Conservation (phyloP, 2,113 vertebrate genomes). For the Gopherus flavomarginatus region DNA sequence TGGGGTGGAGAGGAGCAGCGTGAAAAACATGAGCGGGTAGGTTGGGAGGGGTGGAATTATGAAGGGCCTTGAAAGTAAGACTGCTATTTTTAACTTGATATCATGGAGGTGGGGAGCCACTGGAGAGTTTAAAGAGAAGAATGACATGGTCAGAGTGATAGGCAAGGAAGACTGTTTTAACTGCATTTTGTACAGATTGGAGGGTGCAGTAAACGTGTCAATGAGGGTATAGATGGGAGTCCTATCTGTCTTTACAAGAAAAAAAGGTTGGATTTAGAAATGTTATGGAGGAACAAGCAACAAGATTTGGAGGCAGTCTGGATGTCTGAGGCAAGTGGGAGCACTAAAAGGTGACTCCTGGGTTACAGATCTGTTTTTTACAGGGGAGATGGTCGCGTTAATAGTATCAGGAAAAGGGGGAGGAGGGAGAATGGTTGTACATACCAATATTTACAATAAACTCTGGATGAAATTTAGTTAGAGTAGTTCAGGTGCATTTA, state of each 20-base stretch:
- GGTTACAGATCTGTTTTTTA: background rate
- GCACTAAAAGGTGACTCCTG: background rate
- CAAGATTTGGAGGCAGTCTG: accelerated
- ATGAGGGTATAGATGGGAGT: accelerated
- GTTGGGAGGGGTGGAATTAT: background rate
- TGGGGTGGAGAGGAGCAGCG: background rate
- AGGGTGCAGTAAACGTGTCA: background rate
- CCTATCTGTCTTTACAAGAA: background rate
- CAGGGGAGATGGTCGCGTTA: background rate
- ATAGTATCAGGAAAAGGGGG: background rate
- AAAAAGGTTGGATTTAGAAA: background rate
- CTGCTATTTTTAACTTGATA: background rate
- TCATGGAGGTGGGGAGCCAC: background rate
- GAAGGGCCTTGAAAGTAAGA: background rate
- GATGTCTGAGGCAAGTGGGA: background rate
- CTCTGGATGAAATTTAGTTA: background rate
- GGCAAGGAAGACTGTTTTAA: background rate
- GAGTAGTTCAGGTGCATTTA: background rate
- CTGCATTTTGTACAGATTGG: background rate
- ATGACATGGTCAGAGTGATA: background rate
- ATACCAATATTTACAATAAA: accelerated
- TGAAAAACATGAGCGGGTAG: background rate
- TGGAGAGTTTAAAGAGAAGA: background rate
- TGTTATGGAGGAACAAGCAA: background rate
- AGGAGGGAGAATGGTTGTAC: background rate